Evolutionary conservation across 2,113 vertebrate genomes (phyloP).

Genomic region (Tragelaphus scriptus): DNA sequence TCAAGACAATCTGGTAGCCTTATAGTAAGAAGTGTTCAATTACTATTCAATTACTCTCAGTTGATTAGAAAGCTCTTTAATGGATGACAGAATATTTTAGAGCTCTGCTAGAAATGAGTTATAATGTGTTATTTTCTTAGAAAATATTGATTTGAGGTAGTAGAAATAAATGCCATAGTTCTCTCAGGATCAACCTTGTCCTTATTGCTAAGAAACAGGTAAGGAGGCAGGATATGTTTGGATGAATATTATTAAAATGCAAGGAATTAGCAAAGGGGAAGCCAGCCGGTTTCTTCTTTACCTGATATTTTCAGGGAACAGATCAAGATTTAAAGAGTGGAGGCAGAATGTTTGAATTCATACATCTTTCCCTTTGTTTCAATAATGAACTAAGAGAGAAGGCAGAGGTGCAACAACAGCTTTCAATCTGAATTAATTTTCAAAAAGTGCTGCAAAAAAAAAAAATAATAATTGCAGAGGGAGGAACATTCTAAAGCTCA

Average conservation of each 20-base stretch:
- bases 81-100: background rate
- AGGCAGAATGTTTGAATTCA: slow-evolving; percentile 24
- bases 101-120: background rate
- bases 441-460: background rate
- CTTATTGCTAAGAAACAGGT: slow-evolving; percentile 58
- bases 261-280: background rate
- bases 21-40: background rate
- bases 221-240: background rate
- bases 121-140: slow-evolving; percentile 31
- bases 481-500: background rate
- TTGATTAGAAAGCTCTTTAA: background rate
- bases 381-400: background rate
- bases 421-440: slow-evolving; percentile 5
- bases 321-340: background rate
- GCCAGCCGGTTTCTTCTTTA: background rate
- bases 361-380: background rate
- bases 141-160: slow-evolving; percentile 51
- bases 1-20: background rate
- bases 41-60: background rate
- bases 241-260: background rate
- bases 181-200: slow-evolving; percentile 25
- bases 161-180: slow-evolving; percentile 31
- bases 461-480: background rate
- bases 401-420: background rate
- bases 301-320: background rate